These are phyloP conservation scores for Macaria liturata DNA, from an alignment of 2,888 invertebrate genomes.

Conservation along the genomic window DNA sequence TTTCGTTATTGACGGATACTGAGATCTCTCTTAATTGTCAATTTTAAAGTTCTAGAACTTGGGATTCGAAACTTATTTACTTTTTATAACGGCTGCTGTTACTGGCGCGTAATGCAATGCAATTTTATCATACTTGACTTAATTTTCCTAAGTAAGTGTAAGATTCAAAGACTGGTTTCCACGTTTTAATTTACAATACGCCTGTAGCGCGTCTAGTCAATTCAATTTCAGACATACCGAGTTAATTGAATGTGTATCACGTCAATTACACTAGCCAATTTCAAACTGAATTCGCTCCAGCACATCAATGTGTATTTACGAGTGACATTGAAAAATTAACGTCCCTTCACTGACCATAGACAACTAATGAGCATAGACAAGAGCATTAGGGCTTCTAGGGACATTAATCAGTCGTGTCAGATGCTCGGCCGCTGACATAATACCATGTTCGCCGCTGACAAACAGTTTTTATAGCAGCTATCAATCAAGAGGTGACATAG, in stretches of 20 bases:
- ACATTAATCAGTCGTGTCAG: slow-evolving; percentile 72
- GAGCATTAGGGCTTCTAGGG: slow-evolving; percentile 54
- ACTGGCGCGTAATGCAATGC: no score
- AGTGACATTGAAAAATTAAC: slow-evolving; percentile 26
- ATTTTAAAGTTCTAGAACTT: slow-evolving; percentile 25
- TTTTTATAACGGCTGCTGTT: neutral
- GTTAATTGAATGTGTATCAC: slow-evolving; percentile 20
- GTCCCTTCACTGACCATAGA: slow-evolving; percentile 53
- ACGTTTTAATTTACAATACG: neutral
- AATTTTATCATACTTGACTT: no score
- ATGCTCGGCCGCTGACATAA: slow-evolving; percentile 68
- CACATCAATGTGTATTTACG: slow-evolving; percentile 23
- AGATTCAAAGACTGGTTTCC: no score
- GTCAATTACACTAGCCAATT: slow-evolving; percentile 22
- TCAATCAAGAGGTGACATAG: slow-evolving; percentile 60
- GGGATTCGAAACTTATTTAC: slow-evolving; percentile 7
- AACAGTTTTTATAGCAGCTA: slow-evolving; percentile 69
- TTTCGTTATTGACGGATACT: slow-evolving; percentile 41
- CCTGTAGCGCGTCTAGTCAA: neutral
- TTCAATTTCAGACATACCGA: neutral
- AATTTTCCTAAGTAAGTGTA: no score
- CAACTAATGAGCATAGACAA: slow-evolving; percentile 59
- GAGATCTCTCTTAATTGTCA: slow-evolving; percentile 23
- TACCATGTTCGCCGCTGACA: slow-evolving; percentile 64
- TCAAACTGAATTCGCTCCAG: slow-evolving; percentile 19